phyloP scores from a whole-genome alignment of 2,888 invertebrate genomes.

The Yponomeuta evonymella region DNA sequence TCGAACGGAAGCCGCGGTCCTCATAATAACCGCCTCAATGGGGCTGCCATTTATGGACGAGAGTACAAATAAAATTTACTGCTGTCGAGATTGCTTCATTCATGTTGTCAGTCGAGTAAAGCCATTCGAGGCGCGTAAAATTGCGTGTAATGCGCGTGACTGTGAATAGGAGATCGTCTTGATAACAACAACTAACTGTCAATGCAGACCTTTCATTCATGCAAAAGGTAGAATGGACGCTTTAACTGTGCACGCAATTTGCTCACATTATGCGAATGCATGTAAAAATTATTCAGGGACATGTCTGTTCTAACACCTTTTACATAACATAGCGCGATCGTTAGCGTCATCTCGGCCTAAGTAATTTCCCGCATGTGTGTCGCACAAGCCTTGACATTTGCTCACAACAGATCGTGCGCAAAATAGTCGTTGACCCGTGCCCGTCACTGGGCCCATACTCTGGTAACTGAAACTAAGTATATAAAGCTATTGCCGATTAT shows the following conservation, averaged over 20 bases:
- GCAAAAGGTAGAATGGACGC: background rate
- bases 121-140: constrained; percentile 53
- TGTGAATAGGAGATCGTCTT: constrained; percentile 30
- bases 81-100: constrained; percentile 65
- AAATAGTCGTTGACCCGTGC: constrained; percentile 47
- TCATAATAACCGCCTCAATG: constrained; percentile 44
- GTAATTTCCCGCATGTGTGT: constrained; percentile 1
- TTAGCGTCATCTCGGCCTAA: background rate
- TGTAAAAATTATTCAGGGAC: too few species aligned
- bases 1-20: constrained; percentile 63
- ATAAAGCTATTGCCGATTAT: background rate
- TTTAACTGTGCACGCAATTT: background rate
- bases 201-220: constrained; percentile 8
- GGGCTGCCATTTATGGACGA: constrained; percentile 58
- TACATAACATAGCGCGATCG: constrained; percentile 16
- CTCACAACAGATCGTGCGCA: constrained; percentile 28
- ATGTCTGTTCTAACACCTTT: too few species aligned
- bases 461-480: background rate
- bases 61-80: constrained; percentile 62
- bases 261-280: too few species aligned
- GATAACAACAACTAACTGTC: constrained; percentile 11
- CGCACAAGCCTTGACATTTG: constrained; percentile 58
- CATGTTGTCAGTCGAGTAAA: constrained; percentile 46
- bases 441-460: background rate
- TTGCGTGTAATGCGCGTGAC: constrained; percentile 51